phyloP scores from a whole-genome alignment of 2,888 invertebrate species.

The Marronus borbonicus region DNA sequence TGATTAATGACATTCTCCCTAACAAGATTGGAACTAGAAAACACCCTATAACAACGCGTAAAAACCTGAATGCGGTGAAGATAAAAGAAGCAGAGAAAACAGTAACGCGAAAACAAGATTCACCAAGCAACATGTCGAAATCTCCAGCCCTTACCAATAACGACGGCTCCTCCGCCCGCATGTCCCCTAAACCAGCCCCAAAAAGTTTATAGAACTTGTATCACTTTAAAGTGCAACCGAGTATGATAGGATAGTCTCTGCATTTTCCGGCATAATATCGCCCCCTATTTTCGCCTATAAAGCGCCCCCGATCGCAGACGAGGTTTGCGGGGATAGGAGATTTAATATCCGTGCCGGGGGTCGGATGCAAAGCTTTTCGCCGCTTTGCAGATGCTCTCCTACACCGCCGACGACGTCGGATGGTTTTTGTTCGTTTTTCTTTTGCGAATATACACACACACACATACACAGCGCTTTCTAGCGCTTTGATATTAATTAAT shows the following conservation, averaged over 20 bases:
- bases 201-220: conserved; percentile 60
- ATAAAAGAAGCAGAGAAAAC: conserved; percentile 1
- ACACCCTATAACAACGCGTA: not conserved
- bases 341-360: conserved; percentile 37
- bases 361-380: conserved; percentile 45
- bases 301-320: not conserved
- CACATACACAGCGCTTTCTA: not conserved
- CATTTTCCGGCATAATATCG: conserved; percentile 35
- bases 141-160: not conserved
- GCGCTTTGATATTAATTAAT: conserved; percentile 56
- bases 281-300: conserved; percentile 10
- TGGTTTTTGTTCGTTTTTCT: conserved; percentile 50
- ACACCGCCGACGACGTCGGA: conserved; percentile 25
- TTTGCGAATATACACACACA: not conserved
- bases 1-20: not conserved
- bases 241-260: conserved; percentile 61
- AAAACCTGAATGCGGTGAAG: not conserved
- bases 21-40: not conserved
- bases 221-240: conserved; percentile 63
- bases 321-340: not conserved
- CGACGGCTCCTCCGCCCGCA: not conserved
- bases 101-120: not conserved
- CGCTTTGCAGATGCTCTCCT: conserved; percentile 50
- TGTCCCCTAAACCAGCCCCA: conserved; percentile 24
- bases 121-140: conserved; percentile 1